These are phyloP conservation scores for Chlorops oryzae DNA, from an alignment of 1,140 invertebrate species.

Conservation along the genomic window DNA sequence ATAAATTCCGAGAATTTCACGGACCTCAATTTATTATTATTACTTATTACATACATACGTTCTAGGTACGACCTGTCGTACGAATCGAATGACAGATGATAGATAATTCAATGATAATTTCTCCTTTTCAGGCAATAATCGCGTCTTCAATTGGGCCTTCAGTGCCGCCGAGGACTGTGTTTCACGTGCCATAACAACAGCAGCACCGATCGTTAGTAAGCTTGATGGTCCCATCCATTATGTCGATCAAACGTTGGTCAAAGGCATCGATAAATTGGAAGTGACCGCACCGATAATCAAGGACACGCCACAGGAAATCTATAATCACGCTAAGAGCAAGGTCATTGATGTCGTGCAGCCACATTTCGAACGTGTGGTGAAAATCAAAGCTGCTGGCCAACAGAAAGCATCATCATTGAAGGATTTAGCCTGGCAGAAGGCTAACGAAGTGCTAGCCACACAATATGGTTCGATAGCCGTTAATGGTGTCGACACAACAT, in stretches of 20 bases:
- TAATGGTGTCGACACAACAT: conserved; percentile 57
- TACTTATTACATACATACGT: no score
- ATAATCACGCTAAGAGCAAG: conserved; percentile 61
- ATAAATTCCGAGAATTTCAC: no score
- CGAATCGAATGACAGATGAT: no score
- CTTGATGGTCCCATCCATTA: conserved; percentile 58
- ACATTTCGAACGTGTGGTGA: conserved; percentile 55
- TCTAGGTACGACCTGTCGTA: no score
- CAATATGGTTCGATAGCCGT: conserved; percentile 60
- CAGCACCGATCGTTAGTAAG: conserved; percentile 57
- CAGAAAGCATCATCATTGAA: conserved; percentile 58
- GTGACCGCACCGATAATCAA: conserved; percentile 62
- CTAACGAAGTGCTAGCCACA: conserved; percentile 61
- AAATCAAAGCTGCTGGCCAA: conserved; percentile 54
- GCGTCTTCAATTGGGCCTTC: conserved; percentile 61
- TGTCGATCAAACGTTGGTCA: conserved; percentile 61
- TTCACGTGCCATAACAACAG: conserved; percentile 54
- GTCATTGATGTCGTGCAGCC: conserved; percentile 58
- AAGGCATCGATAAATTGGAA: conserved; percentile 61
- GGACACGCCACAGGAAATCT: conserved; percentile 63
- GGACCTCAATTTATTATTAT: no score
- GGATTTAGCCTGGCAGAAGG: conserved; percentile 62
- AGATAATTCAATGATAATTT: no score
- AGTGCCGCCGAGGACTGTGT: conserved; percentile 63
- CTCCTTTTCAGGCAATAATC: conserved; percentile 50